phyloP scores from a whole-genome alignment of 2,888 invertebrate genomes.

The Latrodectus elegans region DNA sequence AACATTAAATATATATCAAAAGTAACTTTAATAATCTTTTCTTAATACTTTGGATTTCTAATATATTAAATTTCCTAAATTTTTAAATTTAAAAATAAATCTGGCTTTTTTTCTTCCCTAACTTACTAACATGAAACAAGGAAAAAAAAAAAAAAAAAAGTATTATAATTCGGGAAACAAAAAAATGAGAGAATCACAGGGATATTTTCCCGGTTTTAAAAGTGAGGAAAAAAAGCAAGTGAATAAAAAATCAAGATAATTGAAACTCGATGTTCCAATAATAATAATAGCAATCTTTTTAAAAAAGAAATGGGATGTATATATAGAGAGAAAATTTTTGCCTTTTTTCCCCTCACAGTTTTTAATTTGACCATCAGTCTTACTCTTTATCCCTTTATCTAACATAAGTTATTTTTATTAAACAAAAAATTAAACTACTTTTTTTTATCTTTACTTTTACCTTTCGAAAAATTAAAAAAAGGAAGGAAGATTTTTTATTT shows the following conservation, averaged over 20 bases:
- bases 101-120: constrained; percentile 16
- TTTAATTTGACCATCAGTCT: constrained; percentile 58
- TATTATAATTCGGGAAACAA: neutral
- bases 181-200: constrained; percentile 2
- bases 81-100: constrained; percentile 59
- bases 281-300: constrained; percentile 69
- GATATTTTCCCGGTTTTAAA: constrained; percentile 19
- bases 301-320: constrained; percentile 62
- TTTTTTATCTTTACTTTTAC: constrained; percentile 16
- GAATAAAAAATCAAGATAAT: constrained; percentile 56
- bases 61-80: constrained; percentile 62
- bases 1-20: too few species aligned
- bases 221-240: constrained; percentile 3
- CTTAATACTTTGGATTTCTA: constrained; percentile 37
- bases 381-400: constrained; percentile 62
- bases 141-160: constrained; percentile 33
- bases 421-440: constrained; percentile 56
- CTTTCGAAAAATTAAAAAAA: neutral
- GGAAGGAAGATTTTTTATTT: constrained; percentile 12
- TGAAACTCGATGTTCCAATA: constrained; percentile 57
- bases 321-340: constrained; percentile 22
- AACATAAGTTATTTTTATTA: constrained; percentile 30
- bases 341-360: constrained; percentile 8
- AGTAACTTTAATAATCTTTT: neutral
- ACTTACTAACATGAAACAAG: neutral